Percentiles rank a stretch among this genome's conserved stretches.
These are phyloP conservation scores for Mola mola DNA, from an alignment of 2,113 vertebrate genomes.

Conservation along the genomic window DNA sequence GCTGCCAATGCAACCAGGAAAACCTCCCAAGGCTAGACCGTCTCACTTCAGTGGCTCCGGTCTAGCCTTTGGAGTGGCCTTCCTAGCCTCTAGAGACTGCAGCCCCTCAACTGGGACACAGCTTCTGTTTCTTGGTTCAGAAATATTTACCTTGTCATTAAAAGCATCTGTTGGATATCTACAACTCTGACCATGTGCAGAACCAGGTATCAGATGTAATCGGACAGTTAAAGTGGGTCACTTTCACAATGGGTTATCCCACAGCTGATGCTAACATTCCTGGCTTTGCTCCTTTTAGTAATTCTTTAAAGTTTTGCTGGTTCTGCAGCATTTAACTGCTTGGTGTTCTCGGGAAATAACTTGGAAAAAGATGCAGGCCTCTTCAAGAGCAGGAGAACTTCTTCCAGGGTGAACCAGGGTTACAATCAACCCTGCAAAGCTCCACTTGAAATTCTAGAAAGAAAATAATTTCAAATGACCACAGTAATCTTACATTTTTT, in stretches of 20 bases:
- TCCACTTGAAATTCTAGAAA: too few species aligned
- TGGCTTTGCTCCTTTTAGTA: constrained; percentile 21
- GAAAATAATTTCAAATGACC: too few species aligned
- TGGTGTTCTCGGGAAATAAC: constrained; percentile 44
- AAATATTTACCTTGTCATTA: constrained; percentile 20
- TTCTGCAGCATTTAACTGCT: constrained; percentile 30
- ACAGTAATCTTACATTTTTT: too few species aligned
- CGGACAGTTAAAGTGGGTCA: constrained; percentile 36
- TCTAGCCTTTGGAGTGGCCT: too few species aligned
- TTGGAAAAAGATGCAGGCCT: constrained; percentile 55
- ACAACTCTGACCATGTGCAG: constrained; percentile 51
- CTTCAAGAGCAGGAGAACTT: constrained; percentile 37
- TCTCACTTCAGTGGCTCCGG: too few species aligned
- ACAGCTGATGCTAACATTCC: constrained; percentile 39
- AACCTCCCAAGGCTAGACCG: too few species aligned
- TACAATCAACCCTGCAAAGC: not conserved
- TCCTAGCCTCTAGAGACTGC: too few species aligned
- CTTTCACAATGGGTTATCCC: constrained; percentile 20
- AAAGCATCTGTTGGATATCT: constrained; percentile 41
- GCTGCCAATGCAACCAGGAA: too few species aligned
- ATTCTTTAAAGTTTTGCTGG: constrained; percentile 38
- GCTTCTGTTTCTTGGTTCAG: too few species aligned
- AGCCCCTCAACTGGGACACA: too few species aligned
- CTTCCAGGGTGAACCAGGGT: too few species aligned
- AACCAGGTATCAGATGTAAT: constrained; percentile 40